phyloP scores from a whole-genome alignment of 2,113 vertebrate species.

The Pycnonotus jocosus region DNA sequence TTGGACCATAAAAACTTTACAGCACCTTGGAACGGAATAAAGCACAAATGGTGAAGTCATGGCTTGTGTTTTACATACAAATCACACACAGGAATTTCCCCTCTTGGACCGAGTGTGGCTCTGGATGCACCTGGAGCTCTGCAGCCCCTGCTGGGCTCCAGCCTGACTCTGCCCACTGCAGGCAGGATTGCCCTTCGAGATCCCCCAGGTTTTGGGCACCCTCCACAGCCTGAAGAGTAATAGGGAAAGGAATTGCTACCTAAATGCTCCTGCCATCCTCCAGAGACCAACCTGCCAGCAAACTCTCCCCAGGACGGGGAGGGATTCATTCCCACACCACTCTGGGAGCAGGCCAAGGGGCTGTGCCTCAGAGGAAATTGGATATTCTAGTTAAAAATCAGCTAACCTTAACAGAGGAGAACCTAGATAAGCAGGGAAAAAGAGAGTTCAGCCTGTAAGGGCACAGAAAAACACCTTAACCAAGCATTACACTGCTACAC shows the following conservation, averaged over 20 bases:
- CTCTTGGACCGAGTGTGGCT: fast-evolving
- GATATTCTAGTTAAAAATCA: neutral
- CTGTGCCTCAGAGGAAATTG: neutral
- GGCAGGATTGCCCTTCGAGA: fast-evolving
- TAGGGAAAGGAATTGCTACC: neutral
- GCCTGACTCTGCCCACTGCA: neutral
- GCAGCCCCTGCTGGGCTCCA: neutral
- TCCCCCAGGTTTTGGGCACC: neutral
- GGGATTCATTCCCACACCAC: fast-evolving
- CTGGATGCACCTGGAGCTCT: neutral
- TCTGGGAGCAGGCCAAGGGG: fast-evolving
- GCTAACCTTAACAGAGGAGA: neutral
- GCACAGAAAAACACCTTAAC: neutral
- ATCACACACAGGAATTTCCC: neutral
- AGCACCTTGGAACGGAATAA: neutral
- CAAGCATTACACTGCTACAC: neutral
- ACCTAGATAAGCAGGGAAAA: neutral
- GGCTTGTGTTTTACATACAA: neutral
- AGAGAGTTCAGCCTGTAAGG: neutral
- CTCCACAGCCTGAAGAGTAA: neutral
- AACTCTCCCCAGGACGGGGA: neutral
- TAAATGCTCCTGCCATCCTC: neutral
- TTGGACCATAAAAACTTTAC: neutral
- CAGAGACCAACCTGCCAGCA: neutral
- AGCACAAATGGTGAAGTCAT: neutral